Conservation (phyloP, 2,888 invertebrate species). For the Teinopalpus imperialis region DNA sequence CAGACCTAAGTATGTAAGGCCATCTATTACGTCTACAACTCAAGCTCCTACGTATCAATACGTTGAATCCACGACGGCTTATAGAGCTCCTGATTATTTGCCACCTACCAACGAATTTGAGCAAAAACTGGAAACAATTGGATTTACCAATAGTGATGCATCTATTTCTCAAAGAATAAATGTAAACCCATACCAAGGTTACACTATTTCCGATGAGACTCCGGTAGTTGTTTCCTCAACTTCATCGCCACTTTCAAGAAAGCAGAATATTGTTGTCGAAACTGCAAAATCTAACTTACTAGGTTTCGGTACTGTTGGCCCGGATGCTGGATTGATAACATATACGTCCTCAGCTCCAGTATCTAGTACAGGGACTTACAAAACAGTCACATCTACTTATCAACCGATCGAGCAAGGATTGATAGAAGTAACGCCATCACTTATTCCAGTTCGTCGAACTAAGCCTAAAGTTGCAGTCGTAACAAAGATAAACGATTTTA, state of each 20-base stretch:
- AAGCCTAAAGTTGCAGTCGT: conserved; percentile 82
- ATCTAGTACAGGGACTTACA: conserved; percentile 44
- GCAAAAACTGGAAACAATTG: conserved; percentile 49
- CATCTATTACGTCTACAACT: conserved; percentile 49
- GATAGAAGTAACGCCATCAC: conserved; percentile 61
- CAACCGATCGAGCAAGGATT: conserved; percentile 60
- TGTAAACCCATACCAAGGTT: conserved; percentile 59
- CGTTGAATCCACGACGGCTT: conserved; percentile 48
- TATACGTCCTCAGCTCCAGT: conserved; percentile 53
- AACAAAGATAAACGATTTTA: conserved; percentile 86
- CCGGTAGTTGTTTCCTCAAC: conserved; percentile 38
- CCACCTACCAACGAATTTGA: conserved; percentile 43
- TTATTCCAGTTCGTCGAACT: conserved; percentile 50
- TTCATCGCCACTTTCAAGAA: conserved; percentile 47
- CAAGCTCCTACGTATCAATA: conserved; percentile 46
- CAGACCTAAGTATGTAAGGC: conserved; percentile 40
- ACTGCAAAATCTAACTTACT: conserved; percentile 67
- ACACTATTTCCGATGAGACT: conserved; percentile 37
- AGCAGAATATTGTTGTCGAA: conserved; percentile 69
- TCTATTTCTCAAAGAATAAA: conserved; percentile 43
- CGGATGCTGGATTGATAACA: conserved; percentile 66
- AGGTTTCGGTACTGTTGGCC: conserved; percentile 72
- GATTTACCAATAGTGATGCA: conserved; percentile 43
- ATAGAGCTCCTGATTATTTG: conserved; percentile 49
- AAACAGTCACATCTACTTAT: conserved; percentile 53